Conservation (phyloP, 2,797 vertebrate genomes). For the Xerus rutilus region DNA sequence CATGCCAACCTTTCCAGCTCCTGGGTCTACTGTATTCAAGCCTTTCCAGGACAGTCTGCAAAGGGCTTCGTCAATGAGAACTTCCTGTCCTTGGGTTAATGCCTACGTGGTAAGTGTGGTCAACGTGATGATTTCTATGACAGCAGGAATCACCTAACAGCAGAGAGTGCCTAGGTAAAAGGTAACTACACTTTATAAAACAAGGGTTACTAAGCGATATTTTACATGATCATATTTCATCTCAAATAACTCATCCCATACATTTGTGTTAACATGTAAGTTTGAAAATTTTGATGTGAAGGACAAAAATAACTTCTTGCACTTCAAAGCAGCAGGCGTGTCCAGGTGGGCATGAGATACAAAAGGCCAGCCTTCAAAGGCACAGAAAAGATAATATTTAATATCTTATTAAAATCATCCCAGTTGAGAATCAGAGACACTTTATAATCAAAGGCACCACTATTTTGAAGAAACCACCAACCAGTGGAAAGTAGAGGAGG, state of each 20-base stretch:
- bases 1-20: background rate
- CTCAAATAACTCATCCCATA: background rate
- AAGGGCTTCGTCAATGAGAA: background rate
- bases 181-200: background rate
- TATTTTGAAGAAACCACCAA: background rate
- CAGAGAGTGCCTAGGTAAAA: background rate
- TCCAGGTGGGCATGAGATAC: background rate
- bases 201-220: background rate
- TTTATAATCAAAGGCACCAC: background rate
- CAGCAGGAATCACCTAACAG: background rate
- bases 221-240: background rate
- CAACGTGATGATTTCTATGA: background rate
- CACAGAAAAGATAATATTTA: background rate
- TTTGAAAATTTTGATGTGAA: background rate
- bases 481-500: background rate
- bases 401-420: background rate
- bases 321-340: background rate
- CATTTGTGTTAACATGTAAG: background rate
- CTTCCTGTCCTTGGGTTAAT: background rate
- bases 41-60: background rate
- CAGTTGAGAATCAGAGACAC: background rate
- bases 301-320: background rate
- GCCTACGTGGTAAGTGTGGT: rapidly evolving
- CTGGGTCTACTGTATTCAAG: background rate
- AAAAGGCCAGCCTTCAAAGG: background rate